Base-by-base conservation (phyloP, 2,113 vertebrate species). In the Sinocyclocheilus anshuiensis region DNA sequence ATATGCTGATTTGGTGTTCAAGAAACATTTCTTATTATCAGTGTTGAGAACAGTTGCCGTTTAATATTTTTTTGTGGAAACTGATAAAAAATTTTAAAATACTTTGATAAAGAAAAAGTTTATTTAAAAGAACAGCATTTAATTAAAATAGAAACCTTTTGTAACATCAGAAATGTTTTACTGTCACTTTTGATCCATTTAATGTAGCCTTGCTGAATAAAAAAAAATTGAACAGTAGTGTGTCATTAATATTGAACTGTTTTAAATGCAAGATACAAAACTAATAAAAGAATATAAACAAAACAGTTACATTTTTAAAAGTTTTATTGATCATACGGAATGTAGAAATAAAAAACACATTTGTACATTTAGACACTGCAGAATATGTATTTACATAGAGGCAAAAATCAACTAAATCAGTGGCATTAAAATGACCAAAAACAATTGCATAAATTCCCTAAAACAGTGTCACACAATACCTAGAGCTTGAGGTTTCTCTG, bases 351-450 rank as follows among this genome's bases (percentile, higher is more conserved):
- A 90, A 91, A 84, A 77, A 75, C 13, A 79, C 10, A 71, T 77
- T 72, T 87, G 81, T 87, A 89, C 86, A 89, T 6, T 82, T 65
- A 65, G 53, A 67, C 83, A 77, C 89, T 90, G 11, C 81, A 67
- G n/a, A 89, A 83, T 84, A 89, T 72, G 82, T 94, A 94, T 95
- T 92, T 95, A 95, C 82, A 84, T 26, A 42, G 88, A 83, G 91
- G 87, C 87, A 90, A 87, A 90, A 87, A 15, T 86, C 57, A 67
- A 45, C 59, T 82, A 88, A 85, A 67, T 77, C 53, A 82, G 24
- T 12, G 69, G 22, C 50, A 72, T 74, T 53, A 36, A 71, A 57
- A 84, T 84, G 16, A 24, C 57, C 39, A 81, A 72, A 86, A 80
- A 85, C 26, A 87, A 83, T 85, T 87, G 74, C 86, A 61, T 50